Evolutionary conservation across 2,888 invertebrate species (phyloP).

Genomic region (Hoplodrina blanda): DNA sequence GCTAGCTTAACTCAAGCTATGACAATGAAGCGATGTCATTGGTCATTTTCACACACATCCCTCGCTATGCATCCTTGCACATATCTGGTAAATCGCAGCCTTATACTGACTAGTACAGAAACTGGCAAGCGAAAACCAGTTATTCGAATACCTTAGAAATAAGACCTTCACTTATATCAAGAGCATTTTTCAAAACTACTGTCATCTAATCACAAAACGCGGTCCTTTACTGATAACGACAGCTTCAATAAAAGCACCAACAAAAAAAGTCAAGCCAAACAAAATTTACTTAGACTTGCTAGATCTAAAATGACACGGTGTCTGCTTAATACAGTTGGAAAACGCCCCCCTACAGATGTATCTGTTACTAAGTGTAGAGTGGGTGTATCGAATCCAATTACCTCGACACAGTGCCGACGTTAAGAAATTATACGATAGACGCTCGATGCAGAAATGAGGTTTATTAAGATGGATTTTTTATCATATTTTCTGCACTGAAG

Average conservation of each 20-base stretch:
- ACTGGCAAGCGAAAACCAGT: too few species aligned
- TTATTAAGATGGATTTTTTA: conserved; percentile 57
- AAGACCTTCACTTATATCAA: too few species aligned
- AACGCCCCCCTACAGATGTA: conserved; percentile 51
- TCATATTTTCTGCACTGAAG: conserved; percentile 39
- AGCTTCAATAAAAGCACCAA: neutral
- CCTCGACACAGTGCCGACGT: conserved; percentile 73
- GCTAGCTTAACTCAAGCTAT: too few species aligned
- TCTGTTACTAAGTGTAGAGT: conserved; percentile 57
- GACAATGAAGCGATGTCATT: too few species aligned
- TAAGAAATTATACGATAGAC: conserved; percentile 75
- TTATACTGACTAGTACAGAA: too few species aligned
- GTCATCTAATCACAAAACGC: neutral
- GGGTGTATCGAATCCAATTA: conserved; percentile 77
- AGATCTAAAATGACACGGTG: conserved; percentile 54
- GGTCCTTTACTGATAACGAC: neutral
- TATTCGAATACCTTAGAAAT: too few species aligned
- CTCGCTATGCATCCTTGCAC: too few species aligned
- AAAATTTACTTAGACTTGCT: conserved; percentile 24
- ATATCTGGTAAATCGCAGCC: too few species aligned
- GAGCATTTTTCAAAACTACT: neutral
- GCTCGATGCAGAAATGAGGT: conserved; percentile 57
- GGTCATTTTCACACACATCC: too few species aligned
- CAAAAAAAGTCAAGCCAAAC: neutral
- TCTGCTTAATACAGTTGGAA: conserved; percentile 55